phyloP scores from a whole-genome alignment of 2,113 vertebrate genomes.

The Eptesicus fuscus region DNA sequence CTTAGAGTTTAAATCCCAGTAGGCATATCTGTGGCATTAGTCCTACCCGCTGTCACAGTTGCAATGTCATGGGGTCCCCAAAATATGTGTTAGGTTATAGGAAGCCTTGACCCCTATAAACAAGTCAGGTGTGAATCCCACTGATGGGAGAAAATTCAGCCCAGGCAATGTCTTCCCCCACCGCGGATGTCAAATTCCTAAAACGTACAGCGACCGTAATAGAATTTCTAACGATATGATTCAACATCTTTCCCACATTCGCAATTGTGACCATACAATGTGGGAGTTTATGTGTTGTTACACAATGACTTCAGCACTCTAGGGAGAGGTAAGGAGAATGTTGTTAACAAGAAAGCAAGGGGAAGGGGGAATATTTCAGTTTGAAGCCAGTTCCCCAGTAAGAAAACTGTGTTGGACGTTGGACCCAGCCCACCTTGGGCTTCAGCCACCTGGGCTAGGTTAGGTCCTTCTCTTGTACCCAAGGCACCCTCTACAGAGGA shows the following conservation, averaged over 20 bases:
- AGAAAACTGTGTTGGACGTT: neutral
- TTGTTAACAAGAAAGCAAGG: neutral
- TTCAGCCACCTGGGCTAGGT: neutral
- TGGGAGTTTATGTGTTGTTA: neutral
- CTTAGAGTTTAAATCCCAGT: slow-evolving; percentile 29
- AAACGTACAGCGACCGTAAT: neutral
- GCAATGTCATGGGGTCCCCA: slow-evolving; percentile 57
- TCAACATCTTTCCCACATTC: neutral
- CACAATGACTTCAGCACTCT: neutral
- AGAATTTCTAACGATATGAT: neutral
- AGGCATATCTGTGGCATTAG: slow-evolving; percentile 47
- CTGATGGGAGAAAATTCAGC: slow-evolving; percentile 38
- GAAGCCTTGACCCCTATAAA: slow-evolving; percentile 73
- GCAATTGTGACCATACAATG: neutral
- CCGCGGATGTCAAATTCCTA: neutral
- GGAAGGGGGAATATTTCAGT: neutral
- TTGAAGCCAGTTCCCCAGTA: neutral
- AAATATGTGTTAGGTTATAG: slow-evolving; percentile 56
- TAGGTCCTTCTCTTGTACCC: too few species aligned
- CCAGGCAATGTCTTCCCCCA: slow-evolving; percentile 40
- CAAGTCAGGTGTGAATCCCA: slow-evolving; percentile 76
- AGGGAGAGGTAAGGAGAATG: neutral
- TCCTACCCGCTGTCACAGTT: slow-evolving; percentile 63
- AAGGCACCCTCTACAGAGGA: rapidly evolving
- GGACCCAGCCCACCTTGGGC: neutral